A percentile compares a stretch with the other conserved stretches of the same genome.
Conservation (phyloP, 2,113 vertebrate genomes). For the Mellivora capensis region DNA sequence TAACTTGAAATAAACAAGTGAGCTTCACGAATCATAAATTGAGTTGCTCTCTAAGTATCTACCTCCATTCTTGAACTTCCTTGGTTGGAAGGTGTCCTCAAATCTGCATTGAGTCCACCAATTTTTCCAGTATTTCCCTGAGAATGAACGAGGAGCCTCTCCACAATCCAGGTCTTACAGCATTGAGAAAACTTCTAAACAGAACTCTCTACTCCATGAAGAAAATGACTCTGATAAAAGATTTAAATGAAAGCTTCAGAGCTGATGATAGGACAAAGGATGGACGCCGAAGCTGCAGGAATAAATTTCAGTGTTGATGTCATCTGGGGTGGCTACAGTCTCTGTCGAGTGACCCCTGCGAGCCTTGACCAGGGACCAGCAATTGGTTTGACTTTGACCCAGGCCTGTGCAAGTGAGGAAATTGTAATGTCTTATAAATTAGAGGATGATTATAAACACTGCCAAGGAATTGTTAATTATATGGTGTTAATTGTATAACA, state of each 20-base stretch:
- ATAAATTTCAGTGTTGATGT: neutral
- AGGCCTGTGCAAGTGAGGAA: neutral
- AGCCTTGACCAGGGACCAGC: neutral
- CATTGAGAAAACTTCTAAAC: neutral
- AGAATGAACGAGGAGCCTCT: neutral
- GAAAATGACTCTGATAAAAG: neutral
- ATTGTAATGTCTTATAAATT: constrained; percentile 26
- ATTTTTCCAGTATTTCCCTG: neutral
- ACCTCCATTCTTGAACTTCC: neutral
- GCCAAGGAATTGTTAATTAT: constrained; percentile 49
- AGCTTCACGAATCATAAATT: neutral
- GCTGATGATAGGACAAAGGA: neutral
- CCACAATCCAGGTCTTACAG: neutral
- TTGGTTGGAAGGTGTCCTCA: neutral
- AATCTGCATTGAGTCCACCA: neutral
- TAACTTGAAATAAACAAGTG: neutral
- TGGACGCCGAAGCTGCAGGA: neutral
- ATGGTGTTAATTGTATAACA: constrained; percentile 16
- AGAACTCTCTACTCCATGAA: neutral
- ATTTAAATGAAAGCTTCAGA: neutral
- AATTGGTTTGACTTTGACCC: neutral
- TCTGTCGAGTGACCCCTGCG: neutral
- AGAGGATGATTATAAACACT: constrained; percentile 34
- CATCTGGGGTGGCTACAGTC: no score
- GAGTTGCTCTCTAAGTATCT: neutral